phyloP scores from a whole-genome alignment of 1,140 invertebrate species.

The Choristoneura fumiferana region DNA sequence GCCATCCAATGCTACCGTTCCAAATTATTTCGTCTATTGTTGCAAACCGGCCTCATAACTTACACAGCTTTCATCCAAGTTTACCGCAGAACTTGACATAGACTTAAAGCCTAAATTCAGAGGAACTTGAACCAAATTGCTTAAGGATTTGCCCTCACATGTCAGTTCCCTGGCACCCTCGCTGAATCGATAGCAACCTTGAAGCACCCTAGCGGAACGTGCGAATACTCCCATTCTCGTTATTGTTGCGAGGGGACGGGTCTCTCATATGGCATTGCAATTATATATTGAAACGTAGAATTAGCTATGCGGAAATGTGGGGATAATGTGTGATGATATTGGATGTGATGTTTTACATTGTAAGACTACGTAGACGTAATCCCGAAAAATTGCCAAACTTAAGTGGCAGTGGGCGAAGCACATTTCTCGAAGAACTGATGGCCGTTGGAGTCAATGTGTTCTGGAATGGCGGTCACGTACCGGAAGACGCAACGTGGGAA shows the following conservation, averaged over 20 bases:
- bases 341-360: no score
- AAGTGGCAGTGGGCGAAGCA: no score
- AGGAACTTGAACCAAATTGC: no score
- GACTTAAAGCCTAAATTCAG: no score
- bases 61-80: no score
- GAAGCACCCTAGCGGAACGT: constrained; percentile 14
- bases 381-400: no score
- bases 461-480: no score
- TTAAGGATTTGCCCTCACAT: neutral
- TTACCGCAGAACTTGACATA: no score
- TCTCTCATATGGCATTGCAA: constrained; percentile 10
- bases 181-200: constrained; percentile 14
- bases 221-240: neutral
- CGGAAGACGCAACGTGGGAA: no score
- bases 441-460: no score
- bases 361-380: no score
- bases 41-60: neutral
- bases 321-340: neutral
- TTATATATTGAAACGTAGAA: neutral
- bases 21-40: neutral
- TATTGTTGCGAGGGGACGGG: neutral
- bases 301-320: constrained; percentile 2
- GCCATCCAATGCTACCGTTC: neutral
- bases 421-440: no score
- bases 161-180: constrained; percentile 1